Evolutionary conservation across 1,140 invertebrate species (phyloP).

Genomic region (Magallana angulata): DNA sequence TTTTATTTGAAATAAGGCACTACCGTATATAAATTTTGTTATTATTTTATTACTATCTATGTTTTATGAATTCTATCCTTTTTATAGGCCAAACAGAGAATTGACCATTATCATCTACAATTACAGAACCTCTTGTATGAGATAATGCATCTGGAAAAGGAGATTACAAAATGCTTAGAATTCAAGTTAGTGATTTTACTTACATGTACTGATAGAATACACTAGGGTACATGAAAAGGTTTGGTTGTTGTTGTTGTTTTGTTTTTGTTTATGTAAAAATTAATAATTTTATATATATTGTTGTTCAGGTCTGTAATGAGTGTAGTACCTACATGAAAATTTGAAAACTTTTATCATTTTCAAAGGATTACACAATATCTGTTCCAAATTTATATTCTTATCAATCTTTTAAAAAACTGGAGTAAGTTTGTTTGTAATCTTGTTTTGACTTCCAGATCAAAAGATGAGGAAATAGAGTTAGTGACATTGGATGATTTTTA

Average conservation of each 20-base stretch:
- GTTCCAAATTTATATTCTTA: too few species aligned
- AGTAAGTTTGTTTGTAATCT: neutral
- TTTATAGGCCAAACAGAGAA: constrained; percentile 88
- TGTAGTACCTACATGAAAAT: too few species aligned
- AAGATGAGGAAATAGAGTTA: constrained; percentile 95
- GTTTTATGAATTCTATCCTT: neutral
- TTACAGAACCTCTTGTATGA: constrained; percentile 97
- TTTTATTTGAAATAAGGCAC: neutral
- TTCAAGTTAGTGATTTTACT: constrained; percentile 85
- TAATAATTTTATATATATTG: too few species aligned
- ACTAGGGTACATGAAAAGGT: too few species aligned
- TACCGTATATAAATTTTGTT: neutral
- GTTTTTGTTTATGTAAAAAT: too few species aligned
- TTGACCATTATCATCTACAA: constrained; percentile 93
- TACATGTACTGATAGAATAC: too few species aligned
- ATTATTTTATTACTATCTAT: neutral
- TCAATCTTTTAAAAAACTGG: too few species aligned
- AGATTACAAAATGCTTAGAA: constrained; percentile 95
- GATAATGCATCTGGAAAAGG: constrained; percentile 94
- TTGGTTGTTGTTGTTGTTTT: too few species aligned
- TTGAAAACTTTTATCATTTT: too few species aligned
- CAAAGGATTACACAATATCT: too few species aligned
- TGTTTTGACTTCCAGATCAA: constrained; percentile 85
- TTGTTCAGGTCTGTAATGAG: too few species aligned
- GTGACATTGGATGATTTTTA: constrained; percentile 92